Base-by-base conservation (phyloP, 2,797 vertebrate species). In the Myotis daubentonii region DNA sequence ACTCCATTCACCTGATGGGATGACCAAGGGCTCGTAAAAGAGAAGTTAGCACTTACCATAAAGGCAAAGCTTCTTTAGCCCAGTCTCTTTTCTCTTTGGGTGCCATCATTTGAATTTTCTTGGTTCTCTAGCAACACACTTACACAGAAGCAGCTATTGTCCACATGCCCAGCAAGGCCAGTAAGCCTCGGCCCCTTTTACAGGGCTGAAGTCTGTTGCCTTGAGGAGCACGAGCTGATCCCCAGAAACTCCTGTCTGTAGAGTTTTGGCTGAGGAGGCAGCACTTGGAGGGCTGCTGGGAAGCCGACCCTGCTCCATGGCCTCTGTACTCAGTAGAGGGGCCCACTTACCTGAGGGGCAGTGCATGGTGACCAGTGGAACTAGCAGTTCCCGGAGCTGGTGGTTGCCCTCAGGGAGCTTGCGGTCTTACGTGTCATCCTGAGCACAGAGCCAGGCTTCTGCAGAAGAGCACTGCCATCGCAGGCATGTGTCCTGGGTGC, bases 301-400 rank as follows among this genome's bases (percentile, higher is more conserved):
- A 74, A 36, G 74, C 47, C 33, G 53, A 49, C 57, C 62, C 75
- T 84, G 66, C 16, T 55, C 49, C 30, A 5, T 51, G 49, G 65
- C 76, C 68, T 62, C 53, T n/a, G 15, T 15, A 22, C 41, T 53
- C 28, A 23, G 60, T 51, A 89, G 38, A 88, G 41, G 41, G 66
- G 51, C 33, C 62, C 62, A 93, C 97, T 95, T 96, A 97, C 96
- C 94, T 96, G 94, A n/a, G 38, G 11, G 74, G 74, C 57, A 57
- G 16, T 30, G 53, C 30, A 28, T 60, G 81, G 60, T 49, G 76
- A 57, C 57, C 47, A 60, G 4, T n/a, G 20, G 36, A 66, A 41
- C 6, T 12, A n/a, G 30, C 16, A 15, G 23, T 28, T 66, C 51
- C 68, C 65, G 62, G 41, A 53, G 23, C 66, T 85, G 22, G 10